Evolutionary conservation across 2,888 invertebrate genomes (phyloP), one percentile per base, ranked within the genome.

Genomic region (Cantharis nigra): DNA sequence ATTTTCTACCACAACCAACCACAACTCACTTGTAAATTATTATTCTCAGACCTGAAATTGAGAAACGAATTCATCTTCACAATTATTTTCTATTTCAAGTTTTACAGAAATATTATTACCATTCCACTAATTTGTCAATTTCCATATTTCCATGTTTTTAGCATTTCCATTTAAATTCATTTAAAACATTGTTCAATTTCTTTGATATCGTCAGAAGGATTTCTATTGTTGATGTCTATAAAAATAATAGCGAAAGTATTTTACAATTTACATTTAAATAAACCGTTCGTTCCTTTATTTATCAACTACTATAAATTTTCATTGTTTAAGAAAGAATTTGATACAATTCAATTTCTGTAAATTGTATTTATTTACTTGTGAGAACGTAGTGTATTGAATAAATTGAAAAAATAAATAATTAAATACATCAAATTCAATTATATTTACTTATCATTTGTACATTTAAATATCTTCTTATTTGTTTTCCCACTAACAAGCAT

Each of bases 1-100:
- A 83, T 84, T 84, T 83, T 82, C 83, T 78, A 82, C 83, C 83
- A 76, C 83, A 83, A 81, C 76, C 81, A 82, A 78, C 82, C 82
- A 75, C 74, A 80, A 71, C 80, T 73, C 82, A 82, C 80, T 81
- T 82, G 79, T 80, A 81, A 83, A 83, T 83, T 84, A 84, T 84
- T 83, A 84, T 84, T 83, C 83, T 79, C 79, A 78, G 80, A 80
- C 75, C 71, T 69, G 78, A 26, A 75, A 72, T 69, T 71, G 71
- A 75, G 71, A 75, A 75, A 75, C 71, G 67, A 75, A 75, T 71
- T 72, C 74, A 74, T 74, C 74, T 74, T 69, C 69, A 63, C 74
- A 74, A 69, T 74, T 74, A 63, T 69, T 69, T 74, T 30, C 69
- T 69, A 65, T 74, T 72, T 74, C 65, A 74, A 69, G 63, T 74